phyloP scores from a whole-genome alignment of 2,113 vertebrate species.

The Hemiscyllium ocellatum region DNA sequence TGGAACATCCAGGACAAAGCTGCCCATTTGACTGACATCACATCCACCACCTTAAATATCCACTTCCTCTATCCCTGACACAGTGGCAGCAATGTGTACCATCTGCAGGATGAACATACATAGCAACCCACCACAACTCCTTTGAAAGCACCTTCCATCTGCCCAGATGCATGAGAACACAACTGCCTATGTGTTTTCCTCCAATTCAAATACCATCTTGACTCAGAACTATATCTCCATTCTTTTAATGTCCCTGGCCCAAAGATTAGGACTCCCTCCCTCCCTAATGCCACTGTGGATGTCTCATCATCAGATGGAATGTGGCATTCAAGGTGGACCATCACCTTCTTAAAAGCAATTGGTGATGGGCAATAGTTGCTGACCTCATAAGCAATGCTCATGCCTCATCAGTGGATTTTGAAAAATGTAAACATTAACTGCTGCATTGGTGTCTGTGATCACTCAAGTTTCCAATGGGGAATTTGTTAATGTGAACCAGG shows the following conservation, averaged over 20 bases:
- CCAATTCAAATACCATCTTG: no score
- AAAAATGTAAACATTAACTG: not conserved
- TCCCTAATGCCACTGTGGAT: not conserved
- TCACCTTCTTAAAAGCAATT: not conserved
- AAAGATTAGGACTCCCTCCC: not conserved
- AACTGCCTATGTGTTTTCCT: not conserved
- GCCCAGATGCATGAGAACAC: no score
- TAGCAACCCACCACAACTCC: not conserved
- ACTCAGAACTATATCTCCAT: not conserved
- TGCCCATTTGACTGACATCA: not conserved
- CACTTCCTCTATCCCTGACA: not conserved
- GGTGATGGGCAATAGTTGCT: not conserved
- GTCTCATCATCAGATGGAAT: not conserved
- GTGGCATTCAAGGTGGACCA: not conserved
- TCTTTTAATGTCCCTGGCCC: not conserved
- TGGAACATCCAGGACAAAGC: not conserved
- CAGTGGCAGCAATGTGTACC: not conserved
- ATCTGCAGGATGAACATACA: not conserved
- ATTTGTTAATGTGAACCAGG: not conserved
- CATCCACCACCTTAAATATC: not conserved
- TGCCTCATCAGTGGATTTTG: not conserved
- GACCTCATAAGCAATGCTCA: not conserved
- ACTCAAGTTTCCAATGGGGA: not conserved
- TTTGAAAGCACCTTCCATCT: not conserved
- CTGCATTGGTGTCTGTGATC: not conserved